Conservation (phyloP, 2,113 vertebrate genomes). For the Dromiciops gliroides region DNA sequence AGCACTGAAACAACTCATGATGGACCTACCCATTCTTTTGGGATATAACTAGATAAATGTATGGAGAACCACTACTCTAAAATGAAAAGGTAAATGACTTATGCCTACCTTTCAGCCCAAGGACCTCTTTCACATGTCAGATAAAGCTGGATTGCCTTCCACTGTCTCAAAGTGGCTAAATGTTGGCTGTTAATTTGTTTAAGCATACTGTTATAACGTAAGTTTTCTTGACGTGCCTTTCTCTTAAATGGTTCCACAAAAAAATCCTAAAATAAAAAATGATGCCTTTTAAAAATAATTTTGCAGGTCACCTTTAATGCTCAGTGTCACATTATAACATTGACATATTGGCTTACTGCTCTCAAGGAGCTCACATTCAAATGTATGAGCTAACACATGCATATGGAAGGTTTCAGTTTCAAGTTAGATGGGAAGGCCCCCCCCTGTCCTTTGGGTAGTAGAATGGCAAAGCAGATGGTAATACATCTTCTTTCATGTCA, state of each 20-base stretch:
- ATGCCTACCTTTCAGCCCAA: constrained; percentile 92
- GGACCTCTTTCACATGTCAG: constrained; percentile 94
- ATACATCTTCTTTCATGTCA: not conserved
- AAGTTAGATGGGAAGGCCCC: not conserved
- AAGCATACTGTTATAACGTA: constrained; percentile 96
- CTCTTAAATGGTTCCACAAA: constrained; percentile 96
- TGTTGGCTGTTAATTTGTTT: constrained; percentile 93
- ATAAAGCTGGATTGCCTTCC: constrained; percentile 92
- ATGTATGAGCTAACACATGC: not conserved
- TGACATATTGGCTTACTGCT: not conserved
- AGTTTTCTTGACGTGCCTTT: constrained; percentile 94
- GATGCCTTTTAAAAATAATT: not conserved
- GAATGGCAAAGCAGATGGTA: not conserved
- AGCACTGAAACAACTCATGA: constrained; percentile 22
- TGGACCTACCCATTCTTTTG: not conserved
- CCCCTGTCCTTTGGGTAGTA: not conserved
- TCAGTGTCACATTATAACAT: constrained; percentile 22
- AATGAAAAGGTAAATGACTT: constrained; percentile 18
- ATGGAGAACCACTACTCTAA: constrained; percentile 15
- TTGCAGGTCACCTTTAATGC: constrained; percentile 14
- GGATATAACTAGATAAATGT: not conserved
- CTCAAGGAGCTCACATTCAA: not conserved
- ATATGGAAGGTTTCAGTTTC: not conserved
- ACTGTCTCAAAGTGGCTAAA: constrained; percentile 89
- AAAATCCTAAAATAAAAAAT: constrained; percentile 86